These are phyloP conservation scores for Myiagra hebetior DNA, from an alignment of 2,113 vertebrate genomes.

Conservation along the genomic window DNA sequence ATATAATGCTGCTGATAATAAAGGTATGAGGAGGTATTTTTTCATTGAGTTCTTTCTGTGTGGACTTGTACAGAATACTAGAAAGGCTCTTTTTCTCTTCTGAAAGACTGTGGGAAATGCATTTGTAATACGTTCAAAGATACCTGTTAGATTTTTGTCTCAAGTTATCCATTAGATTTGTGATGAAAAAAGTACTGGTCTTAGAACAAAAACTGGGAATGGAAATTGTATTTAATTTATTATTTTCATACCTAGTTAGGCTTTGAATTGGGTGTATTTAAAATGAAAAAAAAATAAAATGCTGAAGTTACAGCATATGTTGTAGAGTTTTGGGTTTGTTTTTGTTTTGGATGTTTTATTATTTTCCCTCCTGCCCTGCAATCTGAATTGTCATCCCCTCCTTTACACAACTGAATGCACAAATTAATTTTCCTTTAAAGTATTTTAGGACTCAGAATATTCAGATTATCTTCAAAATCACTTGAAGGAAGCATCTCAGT, in stretches of 20 bases:
- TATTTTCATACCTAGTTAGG: neutral
- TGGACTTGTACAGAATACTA: neutral
- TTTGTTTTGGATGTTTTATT: neutral
- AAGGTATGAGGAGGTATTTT: neutral
- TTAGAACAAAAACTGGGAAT: neutral
- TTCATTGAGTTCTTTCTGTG: neutral
- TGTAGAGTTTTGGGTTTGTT: neutral
- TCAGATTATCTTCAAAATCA: neutral
- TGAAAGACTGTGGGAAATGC: neutral
- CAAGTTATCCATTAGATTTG: neutral
- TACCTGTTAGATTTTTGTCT: neutral
- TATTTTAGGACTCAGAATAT: neutral
- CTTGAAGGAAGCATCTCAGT: neutral
- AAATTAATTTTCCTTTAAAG: neutral
- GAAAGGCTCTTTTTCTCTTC: neutral
- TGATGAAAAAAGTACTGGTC: neutral
- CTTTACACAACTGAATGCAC: neutral
- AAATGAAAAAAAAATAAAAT: neutral
- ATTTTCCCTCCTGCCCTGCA: rapidly evolving
- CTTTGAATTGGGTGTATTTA: neutral
- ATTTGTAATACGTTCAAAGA: neutral
- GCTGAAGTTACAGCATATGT: neutral
- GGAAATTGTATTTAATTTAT: neutral
- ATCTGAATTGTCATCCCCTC: neutral
- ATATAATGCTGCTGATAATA: neutral